Percentiles rank a stretch among this genome's conserved stretches.
Conservation (phyloP, 2,888 invertebrate genomes). For the Pecten maximus region DNA sequence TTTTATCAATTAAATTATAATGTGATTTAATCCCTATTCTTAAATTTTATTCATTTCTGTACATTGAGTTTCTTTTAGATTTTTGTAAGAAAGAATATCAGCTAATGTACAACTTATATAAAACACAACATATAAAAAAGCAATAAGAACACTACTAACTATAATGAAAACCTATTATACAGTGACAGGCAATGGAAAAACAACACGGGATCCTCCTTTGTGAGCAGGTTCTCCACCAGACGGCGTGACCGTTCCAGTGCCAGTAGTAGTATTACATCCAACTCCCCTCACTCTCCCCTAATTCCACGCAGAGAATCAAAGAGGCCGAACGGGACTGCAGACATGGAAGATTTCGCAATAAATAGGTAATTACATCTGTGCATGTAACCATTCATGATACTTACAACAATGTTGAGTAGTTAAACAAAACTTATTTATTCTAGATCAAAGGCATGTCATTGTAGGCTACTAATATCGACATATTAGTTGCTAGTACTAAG, state of each 20-base stretch:
- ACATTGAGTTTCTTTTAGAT: no score
- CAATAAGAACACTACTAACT: background rate
- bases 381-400: background rate
- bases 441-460: no score
- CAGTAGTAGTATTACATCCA: conserved; percentile 56
- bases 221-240: conserved; percentile 90
- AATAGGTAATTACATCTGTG: conserved; percentile 74
- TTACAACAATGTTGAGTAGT: background rate
- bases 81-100: no score
- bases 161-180: conserved; percentile 52
- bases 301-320: conserved; percentile 65
- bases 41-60: no score
- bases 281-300: conserved; percentile 73
- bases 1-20: no score
- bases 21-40: no score
- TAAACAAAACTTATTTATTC: no score
- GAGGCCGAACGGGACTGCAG: conserved; percentile 59
- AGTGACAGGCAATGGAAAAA: conserved; percentile 88
- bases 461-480: no score
- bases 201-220: conserved; percentile 91
- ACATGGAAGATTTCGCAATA: conserved; percentile 69
- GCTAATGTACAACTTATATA: no score
- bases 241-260: conserved; percentile 73
- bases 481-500: no score
- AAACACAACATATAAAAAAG: no score